Evolutionary conservation across 2,113 vertebrate genomes (phyloP).

Genomic region (Neodon shergylaensis): DNA sequence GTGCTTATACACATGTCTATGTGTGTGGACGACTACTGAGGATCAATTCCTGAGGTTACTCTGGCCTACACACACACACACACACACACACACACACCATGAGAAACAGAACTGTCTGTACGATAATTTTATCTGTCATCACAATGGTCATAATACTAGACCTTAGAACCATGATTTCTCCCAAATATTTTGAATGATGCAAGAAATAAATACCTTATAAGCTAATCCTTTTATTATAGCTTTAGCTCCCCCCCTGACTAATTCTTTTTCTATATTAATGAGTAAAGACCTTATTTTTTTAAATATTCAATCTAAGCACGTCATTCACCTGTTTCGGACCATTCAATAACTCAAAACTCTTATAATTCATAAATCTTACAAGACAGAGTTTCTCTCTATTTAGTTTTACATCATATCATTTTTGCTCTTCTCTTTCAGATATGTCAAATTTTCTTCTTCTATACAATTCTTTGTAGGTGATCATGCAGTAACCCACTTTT

Average conservation of each 20-base stretch:
- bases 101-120: neutral
- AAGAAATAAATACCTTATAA: neutral
- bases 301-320: neutral
- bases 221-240: neutral
- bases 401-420: neutral
- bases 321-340: neutral
- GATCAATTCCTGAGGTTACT: too few relatives aligned
- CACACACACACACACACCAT: neutral
- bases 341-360: neutral
- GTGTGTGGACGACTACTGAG: too few relatives aligned
- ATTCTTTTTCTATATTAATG: neutral
- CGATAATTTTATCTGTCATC: neutral
- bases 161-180: neutral
- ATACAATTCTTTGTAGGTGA: neutral
- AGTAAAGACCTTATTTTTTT: constrained; percentile 1
- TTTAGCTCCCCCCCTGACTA: neutral
- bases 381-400: neutral
- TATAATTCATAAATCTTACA: neutral
- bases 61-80: too few relatives aligned
- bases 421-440: neutral
- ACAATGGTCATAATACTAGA: neutral
- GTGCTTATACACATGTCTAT: too few relatives aligned
- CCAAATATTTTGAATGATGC: neutral
- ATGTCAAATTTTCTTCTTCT: neutral
- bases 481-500: neutral